Evolutionary conservation across 53 echinoderm and acorn worm genomes (phyloP).

Genomic region (Antedon mediterranea): DNA sequence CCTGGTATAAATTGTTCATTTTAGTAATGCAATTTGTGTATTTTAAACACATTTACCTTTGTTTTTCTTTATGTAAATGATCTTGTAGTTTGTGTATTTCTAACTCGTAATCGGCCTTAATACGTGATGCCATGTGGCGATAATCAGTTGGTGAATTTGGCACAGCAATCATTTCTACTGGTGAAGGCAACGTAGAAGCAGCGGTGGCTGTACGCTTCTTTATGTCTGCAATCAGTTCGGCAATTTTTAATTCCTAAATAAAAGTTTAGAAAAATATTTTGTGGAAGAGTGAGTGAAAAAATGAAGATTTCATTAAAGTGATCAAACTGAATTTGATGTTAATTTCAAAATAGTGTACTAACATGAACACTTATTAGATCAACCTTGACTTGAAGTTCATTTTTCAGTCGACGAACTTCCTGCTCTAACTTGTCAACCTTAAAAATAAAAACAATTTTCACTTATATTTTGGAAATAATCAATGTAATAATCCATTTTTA

Average conservation of each 20-base stretch:
- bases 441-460: not conserved
- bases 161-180: constrained; percentile 23
- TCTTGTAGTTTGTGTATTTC: constrained; percentile 71
- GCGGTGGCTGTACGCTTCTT: constrained; percentile 23
- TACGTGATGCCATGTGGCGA: constrained; percentile 36
- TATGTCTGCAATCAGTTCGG: constrained; percentile 33
- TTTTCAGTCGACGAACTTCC: constrained; percentile 39
- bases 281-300: no score
- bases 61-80: constrained; percentile 54
- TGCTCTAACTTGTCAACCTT: constrained; percentile 51
- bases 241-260: constrained; percentile 42
- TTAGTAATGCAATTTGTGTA: no score
- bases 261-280: constrained; percentile 1
- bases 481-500: no score
- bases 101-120: constrained; percentile 54
- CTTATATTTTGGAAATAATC: no score
- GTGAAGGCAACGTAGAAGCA: constrained; percentile 12
- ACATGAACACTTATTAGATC: constrained; percentile 46
- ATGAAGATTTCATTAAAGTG: no score
- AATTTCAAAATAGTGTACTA: not conserved
- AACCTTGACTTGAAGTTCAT: constrained; percentile 39
- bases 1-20: no score
- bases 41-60: constrained; percentile 38
- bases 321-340: not conserved
- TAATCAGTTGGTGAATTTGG: constrained; percentile 38